Base-by-base conservation (phyloP, 2,797 vertebrate genomes). In the Poecilia picta region DNA sequence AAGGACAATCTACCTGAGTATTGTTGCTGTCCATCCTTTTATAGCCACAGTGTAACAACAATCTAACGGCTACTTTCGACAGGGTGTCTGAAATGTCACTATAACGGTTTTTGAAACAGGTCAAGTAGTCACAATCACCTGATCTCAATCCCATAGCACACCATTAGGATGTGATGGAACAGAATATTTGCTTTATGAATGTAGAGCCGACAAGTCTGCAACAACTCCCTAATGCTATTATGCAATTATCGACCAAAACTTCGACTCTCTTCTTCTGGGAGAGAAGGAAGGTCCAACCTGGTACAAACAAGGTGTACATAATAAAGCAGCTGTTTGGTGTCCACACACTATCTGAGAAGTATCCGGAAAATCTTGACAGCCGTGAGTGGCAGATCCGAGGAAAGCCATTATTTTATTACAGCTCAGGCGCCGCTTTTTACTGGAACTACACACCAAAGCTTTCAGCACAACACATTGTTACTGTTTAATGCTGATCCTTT, bases 371-470 rank as follows among this genome's bases (percentile, higher is more conserved):
- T 59, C 31, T n/a, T 18, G 57, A 70, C 55, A 46, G 31, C 66
- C 12, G 2, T 39, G 45, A 74, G 73, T 41, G 57, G 62, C 43
- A 23, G 45, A 0, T 8, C 72, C 47, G n/a, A 74, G 71, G 81
- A 89, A 89, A 89, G 82, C 81, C 4, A 81, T 90, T 72, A 80
- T 87, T 77, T 51, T 70, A 85, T 90, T 74, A 80, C 33, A 33
- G 33, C 72, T 49, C 25, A 12, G 80, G 28, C 45, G 20, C 0
- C 15, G 20, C 53, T 73, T 82, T 72, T 78, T 31, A 73, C 70
- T 82, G 62, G 41, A 81, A 76, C 80, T 71, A 4, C 28, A 55
- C 28, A 73, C 8, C 53, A 64, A 72, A 83, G 51, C 78, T 83
- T 76, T 82, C 71, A 85, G 57, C 76, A 41, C 49, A 82, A 64